A percentile compares a stretch with the other conserved stretches of the same genome.
phyloP scores from a whole-genome alignment of 2,888 invertebrate genomes.

The Drosophila pseudotakahashii region DNA sequence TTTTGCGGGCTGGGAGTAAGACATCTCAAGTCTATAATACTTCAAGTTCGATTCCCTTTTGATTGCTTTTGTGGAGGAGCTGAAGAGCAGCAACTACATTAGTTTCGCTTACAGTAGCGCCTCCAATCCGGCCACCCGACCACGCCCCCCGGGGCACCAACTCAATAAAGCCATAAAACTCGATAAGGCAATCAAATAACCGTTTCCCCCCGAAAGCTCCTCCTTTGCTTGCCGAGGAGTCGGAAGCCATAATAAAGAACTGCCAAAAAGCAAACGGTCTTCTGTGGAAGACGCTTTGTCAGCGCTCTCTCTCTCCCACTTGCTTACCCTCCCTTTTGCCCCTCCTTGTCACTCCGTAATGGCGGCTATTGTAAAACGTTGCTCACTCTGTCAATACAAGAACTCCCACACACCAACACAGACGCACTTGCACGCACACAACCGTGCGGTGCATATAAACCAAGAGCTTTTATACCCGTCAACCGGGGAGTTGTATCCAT shows the following conservation, averaged over 20 bases:
- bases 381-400: conserved; percentile 53
- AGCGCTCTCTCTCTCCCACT: conserved; percentile 26
- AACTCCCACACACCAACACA: conserved; percentile 44
- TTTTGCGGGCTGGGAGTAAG: neutral
- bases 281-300: conserved; percentile 57
- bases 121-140: conserved; percentile 16
- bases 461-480: conserved; percentile 14
- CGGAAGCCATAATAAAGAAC: conserved; percentile 71
- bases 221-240: conserved; percentile 8
- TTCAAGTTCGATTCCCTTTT: conserved; percentile 40
- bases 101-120: conserved; percentile 43
- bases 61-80: conserved; percentile 35
- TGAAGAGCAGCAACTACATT: conserved; percentile 39
- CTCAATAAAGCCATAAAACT: conserved; percentile 71
- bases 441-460: conserved; percentile 11
- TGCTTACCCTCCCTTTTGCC: neutral
- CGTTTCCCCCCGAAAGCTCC: conserved; percentile 20
- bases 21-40: conserved; percentile 26
- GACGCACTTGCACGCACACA: conserved; percentile 17
- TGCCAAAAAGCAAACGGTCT: conserved; percentile 66
- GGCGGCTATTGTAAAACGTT: conserved; percentile 49
- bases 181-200: conserved; percentile 67
- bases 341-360: conserved; percentile 32
- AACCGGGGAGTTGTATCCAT: neutral
- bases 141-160: conserved; percentile 58